phyloP scores from a whole-genome alignment of 2,797 vertebrate species.

The Poeciliopsis infans region DNA sequence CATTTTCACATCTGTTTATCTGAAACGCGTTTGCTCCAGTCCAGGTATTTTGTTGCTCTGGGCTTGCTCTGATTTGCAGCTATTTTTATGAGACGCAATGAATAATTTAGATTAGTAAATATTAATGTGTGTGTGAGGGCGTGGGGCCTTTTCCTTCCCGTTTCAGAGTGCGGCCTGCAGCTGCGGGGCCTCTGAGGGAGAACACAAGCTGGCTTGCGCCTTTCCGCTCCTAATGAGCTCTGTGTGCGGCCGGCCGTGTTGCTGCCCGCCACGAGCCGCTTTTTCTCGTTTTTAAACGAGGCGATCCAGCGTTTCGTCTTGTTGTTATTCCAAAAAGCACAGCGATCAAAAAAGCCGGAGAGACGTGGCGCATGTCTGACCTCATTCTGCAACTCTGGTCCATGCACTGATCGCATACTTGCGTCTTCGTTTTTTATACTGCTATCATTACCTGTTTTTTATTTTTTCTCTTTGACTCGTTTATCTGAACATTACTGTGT shows the following conservation, averaged over 20 bases:
- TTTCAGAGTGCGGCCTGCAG: conserved; percentile 40
- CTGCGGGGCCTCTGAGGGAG: conserved; percentile 22
- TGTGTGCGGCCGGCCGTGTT: neutral
- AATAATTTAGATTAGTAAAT: conserved; percentile 9
- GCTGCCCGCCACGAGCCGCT: neutral
- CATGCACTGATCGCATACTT: neutral
- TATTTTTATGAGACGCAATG: conserved; percentile 5
- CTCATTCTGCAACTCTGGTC: neutral
- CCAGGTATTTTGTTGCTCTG: neutral
- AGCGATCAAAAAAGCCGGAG: neutral
- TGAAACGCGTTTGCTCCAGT: neutral
- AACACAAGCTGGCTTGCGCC: neutral
- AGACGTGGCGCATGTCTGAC: neutral
- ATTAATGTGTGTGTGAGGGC: conserved; percentile 5
- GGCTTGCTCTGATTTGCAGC: neutral
- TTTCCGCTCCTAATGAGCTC: neutral
- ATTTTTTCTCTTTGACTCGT: neutral
- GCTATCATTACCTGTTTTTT: neutral
- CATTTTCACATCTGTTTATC: neutral
- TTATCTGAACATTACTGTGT: neutral
- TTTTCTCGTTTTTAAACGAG: neutral
- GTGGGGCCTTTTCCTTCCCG: conserved; percentile 32
- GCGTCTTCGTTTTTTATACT: neutral
- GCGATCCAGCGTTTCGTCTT: neutral
- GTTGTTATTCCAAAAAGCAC: neutral